Percentiles rank a stretch among this genome's conserved stretches.
Evolutionary conservation across 2,797 vertebrate genomes (phyloP).

Genomic region (Myotis pilosus): DNA sequence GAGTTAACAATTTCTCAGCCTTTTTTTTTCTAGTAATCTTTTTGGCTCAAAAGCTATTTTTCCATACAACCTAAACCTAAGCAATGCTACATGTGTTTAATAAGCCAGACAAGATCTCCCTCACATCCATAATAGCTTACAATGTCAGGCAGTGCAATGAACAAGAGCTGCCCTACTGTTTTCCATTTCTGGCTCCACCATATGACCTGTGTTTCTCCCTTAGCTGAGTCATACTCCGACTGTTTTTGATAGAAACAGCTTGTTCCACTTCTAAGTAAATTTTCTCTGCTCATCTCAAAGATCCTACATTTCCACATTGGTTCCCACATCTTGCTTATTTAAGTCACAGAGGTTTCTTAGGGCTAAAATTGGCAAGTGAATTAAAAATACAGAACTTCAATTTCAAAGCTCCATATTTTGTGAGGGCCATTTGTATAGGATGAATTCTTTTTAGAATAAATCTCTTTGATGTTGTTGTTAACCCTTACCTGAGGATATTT

Average conservation of each 20-base stretch:
- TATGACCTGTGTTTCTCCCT: conserved; percentile 26
- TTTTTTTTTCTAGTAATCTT: background rate
- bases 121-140: background rate
- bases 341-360: conserved; percentile 56
- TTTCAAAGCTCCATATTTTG: conserved; percentile 50
- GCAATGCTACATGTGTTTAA: background rate
- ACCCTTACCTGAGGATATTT: too few relatives aligned
- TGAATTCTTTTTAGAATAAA: conserved; percentile 37
- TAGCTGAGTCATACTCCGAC: conserved; percentile 44
- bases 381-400: conserved; percentile 53
- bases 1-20: background rate
- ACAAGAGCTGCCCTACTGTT: conserved; percentile 19
- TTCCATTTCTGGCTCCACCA: conserved; percentile 26
- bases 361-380: conserved; percentile 55
- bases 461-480: background rate
- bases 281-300: conserved; percentile 49
- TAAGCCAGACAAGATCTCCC: background rate
- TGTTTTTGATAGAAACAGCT: conserved; percentile 42
- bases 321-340: conserved; percentile 47
- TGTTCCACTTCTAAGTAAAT: conserved; percentile 53
- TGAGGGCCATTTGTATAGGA: conserved; percentile 6
- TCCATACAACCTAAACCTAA: background rate
- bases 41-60: background rate
- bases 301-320: conserved; percentile 39
- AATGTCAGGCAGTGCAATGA: background rate